phyloP scores from a whole-genome alignment of 2,113 vertebrate genomes.

The Tupaia tana region DNA sequence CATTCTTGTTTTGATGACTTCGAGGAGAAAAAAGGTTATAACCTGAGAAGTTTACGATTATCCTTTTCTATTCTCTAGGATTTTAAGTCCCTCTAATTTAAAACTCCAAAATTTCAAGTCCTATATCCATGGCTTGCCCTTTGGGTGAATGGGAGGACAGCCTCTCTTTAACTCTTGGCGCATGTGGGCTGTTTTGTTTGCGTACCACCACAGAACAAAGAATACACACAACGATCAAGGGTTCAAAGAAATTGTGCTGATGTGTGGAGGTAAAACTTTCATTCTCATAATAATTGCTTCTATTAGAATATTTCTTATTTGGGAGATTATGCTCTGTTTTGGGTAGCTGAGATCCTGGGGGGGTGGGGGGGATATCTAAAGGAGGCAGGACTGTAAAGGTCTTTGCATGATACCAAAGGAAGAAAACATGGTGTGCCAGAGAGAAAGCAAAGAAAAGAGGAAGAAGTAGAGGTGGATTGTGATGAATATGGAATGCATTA shows the following conservation, averaged over 20 bases:
- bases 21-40: neutral
- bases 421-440: neutral
- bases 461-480: neutral
- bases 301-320: neutral
- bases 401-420: neutral
- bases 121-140: neutral
- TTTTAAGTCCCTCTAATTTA: neutral
- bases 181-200: neutral
- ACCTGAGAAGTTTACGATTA: neutral
- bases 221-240: neutral
- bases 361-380: neutral
- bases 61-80: neutral
- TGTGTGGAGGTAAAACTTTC: neutral
- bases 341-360: neutral
- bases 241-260: neutral
- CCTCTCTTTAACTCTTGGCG: neutral
- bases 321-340: constrained; percentile 7
- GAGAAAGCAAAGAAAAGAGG: neutral
- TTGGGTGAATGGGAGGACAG: neutral
- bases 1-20: neutral
- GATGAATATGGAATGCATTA: neutral
- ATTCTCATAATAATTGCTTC: neutral
- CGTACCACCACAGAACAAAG: neutral
- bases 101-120: neutral
- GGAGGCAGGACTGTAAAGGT: neutral